These are phyloP conservation scores for Arnoldichthys spilopterus DNA, from an alignment of 2,797 vertebrate genomes.

Conservation along the genomic window DNA sequence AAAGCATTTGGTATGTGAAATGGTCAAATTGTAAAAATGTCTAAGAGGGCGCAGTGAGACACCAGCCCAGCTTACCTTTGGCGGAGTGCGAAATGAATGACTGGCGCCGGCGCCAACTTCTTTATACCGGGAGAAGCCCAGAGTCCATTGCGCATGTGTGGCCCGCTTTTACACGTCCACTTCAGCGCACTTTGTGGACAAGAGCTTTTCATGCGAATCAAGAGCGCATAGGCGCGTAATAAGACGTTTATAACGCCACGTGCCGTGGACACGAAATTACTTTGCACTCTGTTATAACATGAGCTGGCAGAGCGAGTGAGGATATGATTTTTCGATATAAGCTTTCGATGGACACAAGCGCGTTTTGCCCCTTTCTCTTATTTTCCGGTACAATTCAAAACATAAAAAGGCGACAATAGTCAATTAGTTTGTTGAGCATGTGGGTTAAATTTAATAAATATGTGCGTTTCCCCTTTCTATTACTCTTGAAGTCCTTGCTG, in stretches of 20 bases:
- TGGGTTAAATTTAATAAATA: too few relatives aligned
- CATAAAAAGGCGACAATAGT: background rate
- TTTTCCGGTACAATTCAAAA: background rate
- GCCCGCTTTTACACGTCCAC: conserved; percentile 24
- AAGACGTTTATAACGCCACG: background rate
- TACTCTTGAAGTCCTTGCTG: background rate
- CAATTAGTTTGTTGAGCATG: too few relatives aligned
- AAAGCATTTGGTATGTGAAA: too few relatives aligned
- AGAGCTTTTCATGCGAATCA: too few relatives aligned
- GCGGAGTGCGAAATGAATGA: conserved; percentile 28
- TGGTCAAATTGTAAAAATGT: too few relatives aligned
- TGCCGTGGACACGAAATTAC: too few relatives aligned
- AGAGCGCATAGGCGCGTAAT: background rate
- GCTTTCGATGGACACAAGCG: background rate
- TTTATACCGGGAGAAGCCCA: conserved; percentile 74
- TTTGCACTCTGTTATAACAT: background rate
- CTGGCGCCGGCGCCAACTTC: conserved; percentile 83
- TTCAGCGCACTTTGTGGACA: background rate
- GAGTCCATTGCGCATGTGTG: conserved; percentile 74
- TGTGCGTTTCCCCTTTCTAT: background rate
- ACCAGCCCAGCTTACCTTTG: conserved; percentile 15
- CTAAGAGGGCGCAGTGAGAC: background rate
- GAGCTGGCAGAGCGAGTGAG: background rate
- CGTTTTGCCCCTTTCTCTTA: background rate
- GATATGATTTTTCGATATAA: background rate